A percentile compares a stretch with the other conserved stretches of the same genome.
Conservation (phyloP, 2,888 invertebrate genomes). For the Caenorhabditis drosophilae region DNA sequence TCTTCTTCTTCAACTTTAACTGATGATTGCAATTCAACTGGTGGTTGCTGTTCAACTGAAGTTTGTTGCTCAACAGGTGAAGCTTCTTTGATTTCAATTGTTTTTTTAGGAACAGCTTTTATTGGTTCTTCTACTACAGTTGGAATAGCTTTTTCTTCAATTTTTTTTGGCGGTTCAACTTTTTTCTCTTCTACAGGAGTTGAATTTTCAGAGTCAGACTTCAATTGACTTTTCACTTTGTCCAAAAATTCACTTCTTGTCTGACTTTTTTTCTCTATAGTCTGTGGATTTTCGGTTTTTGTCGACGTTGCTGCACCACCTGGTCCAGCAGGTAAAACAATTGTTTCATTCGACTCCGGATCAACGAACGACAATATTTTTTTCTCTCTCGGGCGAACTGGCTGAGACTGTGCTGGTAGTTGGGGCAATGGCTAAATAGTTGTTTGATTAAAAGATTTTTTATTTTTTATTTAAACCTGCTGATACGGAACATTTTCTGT, state of each 20-base stretch:
- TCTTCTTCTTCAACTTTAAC: slow-evolving; percentile 7
- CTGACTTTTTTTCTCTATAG: not conserved
- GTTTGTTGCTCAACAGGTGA: not conserved
- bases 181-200: not conserved
- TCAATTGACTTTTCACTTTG: not conserved
- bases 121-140: not conserved
- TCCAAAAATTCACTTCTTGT: not conserved
- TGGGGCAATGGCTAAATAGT: too few species aligned
- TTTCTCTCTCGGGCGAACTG: slow-evolving; percentile 11
- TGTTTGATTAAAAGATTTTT: too few species aligned
- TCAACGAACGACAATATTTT: slow-evolving; percentile 28
- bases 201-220: not conserved
- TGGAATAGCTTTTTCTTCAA: not conserved
- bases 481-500: slow-evolving; percentile 5
- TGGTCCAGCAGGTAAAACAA: too few species aligned
- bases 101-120: slow-evolving; percentile 9
- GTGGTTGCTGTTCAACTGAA: too few species aligned
- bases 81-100: slow-evolving; percentile 8
- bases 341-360: slow-evolving; percentile 23
- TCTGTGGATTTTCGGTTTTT: not conserved
- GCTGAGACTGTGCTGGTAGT: slow-evolving; percentile 8
- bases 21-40: not conserved
- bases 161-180: too few species aligned
- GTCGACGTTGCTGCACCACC: not conserved
- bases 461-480: too few species aligned